Base-by-base conservation (phyloP, 2,888 invertebrate genomes). In the Mantis religiosa region DNA sequence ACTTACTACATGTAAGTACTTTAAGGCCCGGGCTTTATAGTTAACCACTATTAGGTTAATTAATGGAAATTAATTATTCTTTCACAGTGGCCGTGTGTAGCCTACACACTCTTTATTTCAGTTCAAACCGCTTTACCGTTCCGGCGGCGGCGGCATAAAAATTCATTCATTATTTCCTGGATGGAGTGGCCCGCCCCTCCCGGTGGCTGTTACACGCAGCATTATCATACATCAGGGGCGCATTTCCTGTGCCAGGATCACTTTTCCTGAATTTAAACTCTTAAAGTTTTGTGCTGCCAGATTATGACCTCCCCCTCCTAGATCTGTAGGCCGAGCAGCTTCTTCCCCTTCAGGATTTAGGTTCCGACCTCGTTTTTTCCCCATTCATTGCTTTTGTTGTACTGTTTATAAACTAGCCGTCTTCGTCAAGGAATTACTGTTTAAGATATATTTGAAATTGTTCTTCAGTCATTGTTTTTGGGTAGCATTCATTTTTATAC, bases 141-240 rank as follows among this genome's bases (percentile, higher is more conserved):
- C 85, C 85, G n/a, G 47, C 41, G 86, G 81, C n/a, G n/a, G 81
- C 47, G n/a, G 81, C 86, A 86, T 86, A 86, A 86, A 86, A 86
- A 86, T 81, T 86, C 81, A 86, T 86, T 86, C 86, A 86, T 86
- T 86, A 86, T 86, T 86, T 86, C 86, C 86, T 54, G 86, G 71
- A 86, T 20, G 54, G 86, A 71, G 28, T 81, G n/a, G 28, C 15
- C 28, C 54, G 15, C 71, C 86, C 6, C 54, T 71, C 54, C 54
- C 28, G 28, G n/a, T 30, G 20, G 47, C 85, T 85, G 85, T 54
- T 85, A 84, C 84, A 84, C 34, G 84, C 84, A 34, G 84, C 84
- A 84, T 84, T 84, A 85, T 85, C 85, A 85, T 85, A 85, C 47
- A 85, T 85, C 86, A 86, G 86, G 86, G 81, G 86, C 81, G 86